Conservation (phyloP, 2,113 vertebrate species). For the Rhegmatorhina hoffmannsi region DNA sequence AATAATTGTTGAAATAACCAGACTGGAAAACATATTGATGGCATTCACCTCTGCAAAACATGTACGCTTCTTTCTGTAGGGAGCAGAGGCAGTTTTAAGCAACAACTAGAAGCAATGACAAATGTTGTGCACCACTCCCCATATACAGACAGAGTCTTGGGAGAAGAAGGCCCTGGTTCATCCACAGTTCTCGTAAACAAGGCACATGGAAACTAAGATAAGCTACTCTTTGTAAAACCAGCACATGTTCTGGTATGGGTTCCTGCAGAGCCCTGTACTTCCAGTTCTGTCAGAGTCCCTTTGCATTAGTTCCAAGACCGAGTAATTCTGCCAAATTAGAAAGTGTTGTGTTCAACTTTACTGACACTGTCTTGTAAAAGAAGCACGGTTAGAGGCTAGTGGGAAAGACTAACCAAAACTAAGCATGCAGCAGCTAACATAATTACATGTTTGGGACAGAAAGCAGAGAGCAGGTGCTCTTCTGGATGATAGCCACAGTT, state of each 20-base stretch:
- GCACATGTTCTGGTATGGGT: neutral
- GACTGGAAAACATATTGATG: neutral
- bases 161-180: neutral
- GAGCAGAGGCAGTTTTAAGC: neutral
- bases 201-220: neutral
- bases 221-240: neutral
- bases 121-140: neutral
- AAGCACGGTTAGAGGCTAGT: neutral
- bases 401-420: neutral
- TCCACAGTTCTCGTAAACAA: accelerated
- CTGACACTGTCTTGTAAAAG: neutral
- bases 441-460: neutral
- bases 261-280: neutral
- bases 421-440: neutral
- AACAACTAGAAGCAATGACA: neutral
- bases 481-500: neutral
- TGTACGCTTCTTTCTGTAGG: neutral
- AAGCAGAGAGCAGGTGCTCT: neutral
- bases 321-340: neutral
- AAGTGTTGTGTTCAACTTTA: neutral
- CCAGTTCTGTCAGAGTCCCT: neutral
- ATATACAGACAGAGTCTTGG: neutral
- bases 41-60: neutral
- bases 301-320: neutral
- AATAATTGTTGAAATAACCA: neutral